These are phyloP conservation scores for Plecturocebus donacophilus DNA, from an alignment of 2,113 vertebrate species.

Conservation along the genomic window DNA sequence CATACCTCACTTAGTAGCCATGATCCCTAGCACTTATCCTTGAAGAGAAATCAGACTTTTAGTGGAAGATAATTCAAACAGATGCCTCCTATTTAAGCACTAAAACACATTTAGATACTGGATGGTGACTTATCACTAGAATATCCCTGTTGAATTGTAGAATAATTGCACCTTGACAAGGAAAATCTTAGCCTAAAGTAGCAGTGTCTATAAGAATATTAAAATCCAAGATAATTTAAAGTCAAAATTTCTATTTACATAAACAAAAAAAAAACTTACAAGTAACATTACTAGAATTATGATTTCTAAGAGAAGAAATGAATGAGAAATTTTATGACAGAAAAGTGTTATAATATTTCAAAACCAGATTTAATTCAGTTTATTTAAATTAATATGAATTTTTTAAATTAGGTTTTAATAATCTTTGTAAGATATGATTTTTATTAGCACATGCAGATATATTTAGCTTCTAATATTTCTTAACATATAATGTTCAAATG, in stretches of 20 bases:
- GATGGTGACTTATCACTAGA: not conserved
- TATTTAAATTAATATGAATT: not conserved
- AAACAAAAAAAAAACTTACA: not conserved
- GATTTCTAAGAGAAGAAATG: not conserved
- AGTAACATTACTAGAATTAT: not conserved
- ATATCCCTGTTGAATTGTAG: not conserved
- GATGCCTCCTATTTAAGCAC: not conserved
- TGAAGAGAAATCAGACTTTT: not conserved
- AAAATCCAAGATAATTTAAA: constrained; percentile 7
- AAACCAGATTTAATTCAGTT: not conserved
- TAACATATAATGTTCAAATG: not conserved
- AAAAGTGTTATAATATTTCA: not conserved
- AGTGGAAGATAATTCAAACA: not conserved
- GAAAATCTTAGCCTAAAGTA: not conserved
- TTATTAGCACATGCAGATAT: not conserved
- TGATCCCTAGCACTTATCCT: not conserved
- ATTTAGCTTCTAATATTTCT: constrained; percentile 24
- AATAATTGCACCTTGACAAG: not conserved
- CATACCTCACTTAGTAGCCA: not conserved
- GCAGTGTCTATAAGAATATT: not conserved
- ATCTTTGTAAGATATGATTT: not conserved
- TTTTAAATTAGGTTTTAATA: not conserved
- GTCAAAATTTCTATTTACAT: not conserved
- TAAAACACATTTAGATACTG: not conserved
- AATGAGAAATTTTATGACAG: not conserved